phyloP scores from a whole-genome alignment of 2,888 invertebrate genomes.

The Ophraella communa region DNA sequence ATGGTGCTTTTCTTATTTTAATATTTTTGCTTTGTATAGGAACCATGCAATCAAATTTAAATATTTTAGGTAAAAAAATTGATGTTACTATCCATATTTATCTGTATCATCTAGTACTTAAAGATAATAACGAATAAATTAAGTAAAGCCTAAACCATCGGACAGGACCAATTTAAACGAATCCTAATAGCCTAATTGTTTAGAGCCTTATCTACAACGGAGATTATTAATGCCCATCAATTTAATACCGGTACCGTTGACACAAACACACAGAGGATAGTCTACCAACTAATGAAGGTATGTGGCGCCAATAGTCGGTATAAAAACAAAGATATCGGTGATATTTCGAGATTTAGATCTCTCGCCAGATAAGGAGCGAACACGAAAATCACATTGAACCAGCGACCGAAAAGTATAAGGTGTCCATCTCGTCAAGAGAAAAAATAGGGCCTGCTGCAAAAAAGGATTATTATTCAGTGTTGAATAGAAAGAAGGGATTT shows the following conservation, averaged over 20 bases:
- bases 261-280: constrained; percentile 45
- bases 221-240: constrained; percentile 43
- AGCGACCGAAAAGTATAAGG: constrained; percentile 52
- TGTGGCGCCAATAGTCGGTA: constrained; percentile 54
- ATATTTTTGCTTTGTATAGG: too few relatives aligned
- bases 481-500: constrained; percentile 14
- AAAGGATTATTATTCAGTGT: constrained; percentile 51
- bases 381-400: constrained; percentile 58
- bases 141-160: constrained; percentile 1
- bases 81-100: too few relatives aligned
- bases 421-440: constrained; percentile 46
- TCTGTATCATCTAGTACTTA: not conserved
- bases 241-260: constrained; percentile 41
- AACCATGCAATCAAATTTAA: too few relatives aligned
- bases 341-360: constrained; percentile 59
- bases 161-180: constrained; percentile 27
- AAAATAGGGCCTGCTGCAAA: constrained; percentile 49
- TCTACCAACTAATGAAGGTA: constrained; percentile 53
- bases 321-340: constrained; percentile 57
- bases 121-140: not conserved
- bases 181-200: constrained; percentile 34
- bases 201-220: constrained; percentile 34
- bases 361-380: constrained; percentile 56
- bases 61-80: too few relatives aligned
- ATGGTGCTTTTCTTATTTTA: too few relatives aligned